Evolutionary conservation across 2,113 vertebrate species (phyloP), one percentile per base, ranked within the genome.

Genomic region (Zosterops japonicus): DNA sequence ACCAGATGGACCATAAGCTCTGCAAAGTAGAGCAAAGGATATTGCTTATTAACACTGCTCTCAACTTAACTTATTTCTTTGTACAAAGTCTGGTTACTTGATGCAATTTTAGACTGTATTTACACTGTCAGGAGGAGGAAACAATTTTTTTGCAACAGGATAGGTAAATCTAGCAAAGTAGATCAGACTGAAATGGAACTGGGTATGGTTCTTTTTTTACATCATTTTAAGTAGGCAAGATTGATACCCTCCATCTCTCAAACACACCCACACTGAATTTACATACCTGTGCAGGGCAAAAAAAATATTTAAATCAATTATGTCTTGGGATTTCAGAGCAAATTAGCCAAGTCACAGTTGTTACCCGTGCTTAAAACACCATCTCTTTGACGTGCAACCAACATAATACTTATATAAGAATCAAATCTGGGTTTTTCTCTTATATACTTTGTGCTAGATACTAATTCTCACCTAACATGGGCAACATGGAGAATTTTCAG

Each of bases 1-100:
- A 93, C 91, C 95, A 97, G 96, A 96, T 95, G 96, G 95, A 94
- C 88, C 3, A 5, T 71, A 84, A 96, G 90, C 88, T 95, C 83
- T 87, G 87, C 88, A 93, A 88, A 94, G 92, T 0, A 75, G 67
- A 93, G 79, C 68, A 90, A 89, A 89, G 64, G 92, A 95, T 94
- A 86, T 71, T 83, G 88, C 93, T 93, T 88, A 94, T 96, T 90
- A 96, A 88, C 69, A 53, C 49, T 79, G 53, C 79, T 92, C 88
- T 52, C 78, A 93, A 90, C 59, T 91, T 83, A 72, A 47, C 42
- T 74, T 63, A 53, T 22, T 93, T 94, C 79, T 86, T 86, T 49
- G 49, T 53, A 80, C 47, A 64, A 88, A 92, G 64, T 75, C 72
- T 87, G 52, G 36, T 64, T 90, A 76, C 65, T 84, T 53, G 36